phyloP scores from a whole-genome alignment of 1,140 invertebrate genomes.

The Panagrolaimus sp. region DNA sequence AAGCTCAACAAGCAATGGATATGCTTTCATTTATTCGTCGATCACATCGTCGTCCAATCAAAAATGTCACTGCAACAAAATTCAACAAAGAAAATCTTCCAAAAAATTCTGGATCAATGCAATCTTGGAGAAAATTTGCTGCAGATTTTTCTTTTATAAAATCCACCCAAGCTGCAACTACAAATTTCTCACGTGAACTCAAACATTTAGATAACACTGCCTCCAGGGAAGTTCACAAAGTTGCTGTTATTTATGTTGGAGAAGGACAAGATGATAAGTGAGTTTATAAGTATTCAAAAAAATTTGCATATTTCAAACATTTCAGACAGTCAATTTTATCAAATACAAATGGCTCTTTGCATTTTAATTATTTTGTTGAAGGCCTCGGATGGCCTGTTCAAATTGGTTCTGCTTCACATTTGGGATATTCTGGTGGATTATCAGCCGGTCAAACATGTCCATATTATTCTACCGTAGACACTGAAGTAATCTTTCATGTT shows the following conservation, averaged over 20 bases:
- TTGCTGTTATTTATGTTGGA: conserved; percentile 95
- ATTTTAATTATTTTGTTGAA: conserved; percentile 74
- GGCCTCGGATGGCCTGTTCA: conserved; percentile 86
- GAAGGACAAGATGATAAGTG: conserved; percentile 95
- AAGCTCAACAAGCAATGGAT: conserved; percentile 21
- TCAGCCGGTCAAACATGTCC: conserved; percentile 86
- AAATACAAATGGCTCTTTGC: conserved; percentile 41
- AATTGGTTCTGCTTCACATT: conserved; percentile 77
- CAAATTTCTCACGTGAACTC: conserved; percentile 50
- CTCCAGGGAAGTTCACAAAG: conserved; percentile 92
- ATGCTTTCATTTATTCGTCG: conserved; percentile 30
- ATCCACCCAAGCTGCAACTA: conserved; percentile 13
- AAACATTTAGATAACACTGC: conserved; percentile 50
- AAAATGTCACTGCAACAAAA: neutral
- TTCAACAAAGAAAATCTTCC: neutral
- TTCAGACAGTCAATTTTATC: conserved; percentile 46
- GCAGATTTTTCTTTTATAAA: conserved; percentile 38
- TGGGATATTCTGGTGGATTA: conserved; percentile 89
- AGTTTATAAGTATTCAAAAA: too few relatives aligned
- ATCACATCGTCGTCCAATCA: conserved; percentile 14
- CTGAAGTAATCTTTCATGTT: conserved; percentile 88
- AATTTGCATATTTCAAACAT: too few relatives aligned
- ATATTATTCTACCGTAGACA: conserved; percentile 87
- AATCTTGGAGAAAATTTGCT: conserved; percentile 36
- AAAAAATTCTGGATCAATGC: neutral